Percentiles rank a stretch among this genome's conserved stretches.
Evolutionary conservation across 1,140 invertebrate genomes (phyloP).

Genomic region (Belonocnema kinseyi): DNA sequence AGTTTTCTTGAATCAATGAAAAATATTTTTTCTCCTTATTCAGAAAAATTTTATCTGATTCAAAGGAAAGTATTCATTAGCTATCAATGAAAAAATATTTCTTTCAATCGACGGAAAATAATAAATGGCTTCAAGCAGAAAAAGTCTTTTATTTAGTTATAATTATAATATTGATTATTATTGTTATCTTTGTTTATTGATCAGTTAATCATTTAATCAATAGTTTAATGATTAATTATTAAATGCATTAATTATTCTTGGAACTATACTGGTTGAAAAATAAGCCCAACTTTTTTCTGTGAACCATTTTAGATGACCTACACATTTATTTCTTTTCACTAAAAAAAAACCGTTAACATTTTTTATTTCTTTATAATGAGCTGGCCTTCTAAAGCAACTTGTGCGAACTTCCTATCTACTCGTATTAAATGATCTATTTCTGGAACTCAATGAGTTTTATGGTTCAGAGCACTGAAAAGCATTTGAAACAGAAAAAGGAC

Average conservation of each 20-base stretch:
- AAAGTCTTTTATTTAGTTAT: no score
- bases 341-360: background rate
- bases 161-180: no score
- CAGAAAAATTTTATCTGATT: no score
- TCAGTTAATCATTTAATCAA: no score
- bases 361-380: constrained; percentile 6
- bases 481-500: background rate
- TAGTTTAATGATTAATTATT: no score
- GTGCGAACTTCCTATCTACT: constrained; percentile 30
- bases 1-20: no score
- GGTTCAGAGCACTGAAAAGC: background rate
- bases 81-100: no score
- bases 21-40: no score
- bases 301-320: background rate
- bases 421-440: background rate
- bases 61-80: no score
- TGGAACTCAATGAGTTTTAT: background rate
- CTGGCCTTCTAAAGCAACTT: constrained; percentile 16
- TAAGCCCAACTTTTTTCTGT: background rate
- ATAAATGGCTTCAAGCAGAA: no score
- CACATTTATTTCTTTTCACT: constrained; percentile 6
- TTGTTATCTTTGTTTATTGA: no score
- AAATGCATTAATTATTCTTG: background rate
- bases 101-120: no score
- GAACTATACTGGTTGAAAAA: constrained; percentile 31